Evolutionary conservation across 2,797 vertebrate genomes (phyloP), one percentile per base, ranked within the genome.

Genomic region (Molossus molossus): DNA sequence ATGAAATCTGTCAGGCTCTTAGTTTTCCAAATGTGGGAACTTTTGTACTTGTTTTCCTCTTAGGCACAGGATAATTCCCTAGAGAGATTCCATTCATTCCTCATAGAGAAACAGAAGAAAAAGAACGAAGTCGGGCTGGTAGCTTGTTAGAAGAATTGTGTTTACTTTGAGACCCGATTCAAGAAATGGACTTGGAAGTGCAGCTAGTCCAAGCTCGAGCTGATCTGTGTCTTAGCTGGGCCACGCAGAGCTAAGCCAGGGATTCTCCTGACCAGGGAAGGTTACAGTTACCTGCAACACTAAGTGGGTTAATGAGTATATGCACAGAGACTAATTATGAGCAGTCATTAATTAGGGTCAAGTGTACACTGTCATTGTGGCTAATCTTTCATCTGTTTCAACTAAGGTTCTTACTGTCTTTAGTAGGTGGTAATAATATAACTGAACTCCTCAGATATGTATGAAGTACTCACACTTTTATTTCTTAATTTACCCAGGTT

Each of bases 11-110:
- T 85, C 80, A 75, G 79, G 70, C 79, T 69, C 45, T 94, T 90
- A 12, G 65, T 91, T 87, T 96, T 83, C 96, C 95, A 92, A 96
- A 96, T 94, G 93, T 94, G 96, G 97, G 96, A 96, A 94, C 88
- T 95, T 96, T 40, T 81, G 97, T 45, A n/a, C 92, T 53, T 97
- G 92, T 96, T 93, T 97, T 97, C 77, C 76, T 82, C 15, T 94
- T 96, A 94, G 94, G 67, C 55, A 77, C 76, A 88, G 94, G 96
- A 87, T 87, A 62, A 87, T 96, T 93, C 94, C 87, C 95, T 83
- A 90, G 79, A 94, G 96, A 93, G 57, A 91, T 96, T 97, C 97
- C 12, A 37, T 91, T 96, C 90, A 94, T 92, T 97, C 73, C 85
- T 94, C 62, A 11, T 9, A 53, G 55, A 92, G 92, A 85, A 96